A percentile compares a stretch with the other conserved stretches of the same genome.
These are phyloP conservation scores for Tetranychus piercei DNA, from an alignment of 2,888 invertebrate species.

Conservation along the genomic window DNA sequence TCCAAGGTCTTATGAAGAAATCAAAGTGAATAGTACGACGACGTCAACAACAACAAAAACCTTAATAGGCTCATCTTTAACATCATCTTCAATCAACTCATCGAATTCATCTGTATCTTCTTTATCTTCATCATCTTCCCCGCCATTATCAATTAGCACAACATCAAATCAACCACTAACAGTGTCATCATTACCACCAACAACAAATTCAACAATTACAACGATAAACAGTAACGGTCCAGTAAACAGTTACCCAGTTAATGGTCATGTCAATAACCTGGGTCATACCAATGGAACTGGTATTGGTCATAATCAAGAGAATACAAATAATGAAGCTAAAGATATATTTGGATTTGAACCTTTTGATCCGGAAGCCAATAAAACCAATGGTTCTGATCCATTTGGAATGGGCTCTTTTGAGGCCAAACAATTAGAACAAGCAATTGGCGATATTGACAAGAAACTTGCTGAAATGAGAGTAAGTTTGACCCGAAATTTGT, in stretches of 20 bases:
- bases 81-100: background rate
- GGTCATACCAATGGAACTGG: background rate
- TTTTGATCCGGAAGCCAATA: constrained; percentile 36
- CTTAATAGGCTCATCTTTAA: constrained; percentile 13
- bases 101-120: background rate
- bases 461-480: constrained; percentile 73
- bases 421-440: constrained; percentile 47
- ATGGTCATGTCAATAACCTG: background rate
- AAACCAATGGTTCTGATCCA: constrained; percentile 42
- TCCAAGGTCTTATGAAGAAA: constrained; percentile 13
- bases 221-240: constrained; percentile 3
- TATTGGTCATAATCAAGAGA: background rate
- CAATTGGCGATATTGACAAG: constrained; percentile 59
- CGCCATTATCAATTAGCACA: background rate
- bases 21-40: background rate
- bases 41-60: constrained; percentile 6
- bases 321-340: constrained; percentile 31
- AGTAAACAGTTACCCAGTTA: background rate
- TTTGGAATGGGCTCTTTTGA: constrained; percentile 64
- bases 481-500: constrained; percentile 25
- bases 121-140: background rate
- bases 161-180: background rate
- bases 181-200: background rate
- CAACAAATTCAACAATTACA: background rate
- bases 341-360: constrained; percentile 65